A percentile compares a stretch with the other conserved stretches of the same genome.
Conservation (phyloP, 2,888 invertebrate genomes). For the Acronicta psi region DNA sequence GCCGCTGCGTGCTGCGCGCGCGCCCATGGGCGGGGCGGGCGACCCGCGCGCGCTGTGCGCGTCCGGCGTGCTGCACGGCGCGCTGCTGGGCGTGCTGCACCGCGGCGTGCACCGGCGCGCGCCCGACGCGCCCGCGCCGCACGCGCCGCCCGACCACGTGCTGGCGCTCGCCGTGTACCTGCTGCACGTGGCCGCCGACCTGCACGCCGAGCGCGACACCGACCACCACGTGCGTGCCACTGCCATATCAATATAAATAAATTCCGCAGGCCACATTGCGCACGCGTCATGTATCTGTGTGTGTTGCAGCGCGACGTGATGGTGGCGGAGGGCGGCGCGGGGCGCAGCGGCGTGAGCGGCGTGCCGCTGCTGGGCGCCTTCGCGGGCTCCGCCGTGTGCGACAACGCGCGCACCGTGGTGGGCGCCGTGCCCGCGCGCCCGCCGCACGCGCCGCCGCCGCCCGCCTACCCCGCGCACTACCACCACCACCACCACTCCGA, state of each 20-base stretch:
- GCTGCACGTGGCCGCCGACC: constrained; percentile 93
- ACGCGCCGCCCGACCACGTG: constrained; percentile 94
- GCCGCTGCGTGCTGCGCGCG: constrained; percentile 76
- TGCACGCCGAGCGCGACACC: constrained; percentile 68
- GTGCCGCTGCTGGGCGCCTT: constrained; percentile 90
- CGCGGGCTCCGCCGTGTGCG: constrained; percentile 92
- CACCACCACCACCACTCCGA: constrained; percentile 52
- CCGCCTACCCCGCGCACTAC: constrained; percentile 50
- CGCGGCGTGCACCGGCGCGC: constrained; percentile 93
- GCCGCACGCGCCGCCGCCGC: constrained; percentile 61
- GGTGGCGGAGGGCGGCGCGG: constrained; percentile 58
- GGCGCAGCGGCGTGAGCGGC: constrained; percentile 59
- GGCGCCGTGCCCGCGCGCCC: constrained; percentile 85
- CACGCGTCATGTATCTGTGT: no score
- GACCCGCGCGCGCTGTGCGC: constrained; percentile 80
- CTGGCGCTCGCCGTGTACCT: constrained; percentile 96
- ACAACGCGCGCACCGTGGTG: constrained; percentile 93
- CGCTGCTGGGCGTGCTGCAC: constrained; percentile 94
- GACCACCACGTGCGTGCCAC: constrained; percentile 49
- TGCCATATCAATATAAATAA: no score
- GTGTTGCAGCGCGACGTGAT: constrained; percentile 64
- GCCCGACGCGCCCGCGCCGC: constrained; percentile 90
- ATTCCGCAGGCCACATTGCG: no score
- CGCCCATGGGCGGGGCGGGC: constrained; percentile 61
- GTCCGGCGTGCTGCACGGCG: constrained; percentile 83